A percentile compares a stretch with the other conserved stretches of the same genome.
Conservation (phyloP, 2,797 vertebrate genomes). For the Smutsia temminckii region DNA sequence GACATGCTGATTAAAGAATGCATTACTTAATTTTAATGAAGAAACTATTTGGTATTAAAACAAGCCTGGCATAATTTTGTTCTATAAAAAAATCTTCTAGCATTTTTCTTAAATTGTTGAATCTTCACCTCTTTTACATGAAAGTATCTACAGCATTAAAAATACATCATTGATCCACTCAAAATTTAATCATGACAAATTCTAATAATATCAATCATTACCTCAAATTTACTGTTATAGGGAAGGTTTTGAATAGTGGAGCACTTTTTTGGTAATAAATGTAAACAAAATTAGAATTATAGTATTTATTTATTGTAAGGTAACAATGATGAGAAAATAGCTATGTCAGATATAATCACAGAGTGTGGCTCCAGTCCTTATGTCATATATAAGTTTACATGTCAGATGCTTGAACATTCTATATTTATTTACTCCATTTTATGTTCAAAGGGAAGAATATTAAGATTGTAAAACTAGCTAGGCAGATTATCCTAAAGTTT, state of each 20-base stretch:
- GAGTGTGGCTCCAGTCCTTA: neutral
- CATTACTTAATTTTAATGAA: constrained; percentile 18
- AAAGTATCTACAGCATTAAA: neutral
- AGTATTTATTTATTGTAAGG: constrained; percentile 33
- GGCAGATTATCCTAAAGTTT: neutral
- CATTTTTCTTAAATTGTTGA: neutral
- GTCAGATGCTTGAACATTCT: neutral
- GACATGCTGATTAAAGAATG: constrained; percentile 22
- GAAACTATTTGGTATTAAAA: constrained; percentile 22
- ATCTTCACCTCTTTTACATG: neutral
- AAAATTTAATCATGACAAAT: constrained; percentile 25
- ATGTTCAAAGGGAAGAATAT: neutral
- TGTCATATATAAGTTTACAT: neutral
- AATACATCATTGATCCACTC: constrained; percentile 33
- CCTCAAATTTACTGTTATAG: constrained; percentile 38
- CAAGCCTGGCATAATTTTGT: neutral
- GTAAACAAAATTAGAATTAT: constrained; percentile 33
- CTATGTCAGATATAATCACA: neutral
- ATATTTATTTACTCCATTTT: constrained; percentile 36
- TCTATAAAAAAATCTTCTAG: constrained; percentile 31
- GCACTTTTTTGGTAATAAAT: constrained; percentile 65
- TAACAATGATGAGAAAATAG: constrained; percentile 38
- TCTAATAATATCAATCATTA: constrained; percentile 44
- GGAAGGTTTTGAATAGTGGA: constrained; percentile 22
- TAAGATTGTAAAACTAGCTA: constrained; percentile 32